Evolutionary conservation across 2,797 vertebrate species (phyloP).

Genomic region (Anomalospiza imberbis): DNA sequence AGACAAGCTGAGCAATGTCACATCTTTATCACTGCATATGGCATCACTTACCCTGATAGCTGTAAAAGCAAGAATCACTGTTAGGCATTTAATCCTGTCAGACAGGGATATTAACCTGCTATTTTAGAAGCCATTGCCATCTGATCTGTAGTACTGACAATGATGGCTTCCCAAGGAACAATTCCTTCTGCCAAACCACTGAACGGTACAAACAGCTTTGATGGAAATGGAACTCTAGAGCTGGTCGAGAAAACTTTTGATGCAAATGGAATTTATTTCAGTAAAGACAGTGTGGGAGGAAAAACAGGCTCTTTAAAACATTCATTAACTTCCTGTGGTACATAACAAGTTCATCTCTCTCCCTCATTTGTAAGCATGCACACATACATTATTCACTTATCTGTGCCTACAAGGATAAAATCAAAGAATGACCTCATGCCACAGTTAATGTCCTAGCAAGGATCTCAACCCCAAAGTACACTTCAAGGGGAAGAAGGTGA

Average conservation of each 20-base stretch:
- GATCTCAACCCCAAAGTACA: neutral
- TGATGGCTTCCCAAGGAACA: slow-evolving; percentile 34
- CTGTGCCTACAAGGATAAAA: neutral
- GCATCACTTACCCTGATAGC: slow-evolving; percentile 55
- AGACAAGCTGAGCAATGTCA: slow-evolving; percentile 58
- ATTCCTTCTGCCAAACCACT: slow-evolving; percentile 30
- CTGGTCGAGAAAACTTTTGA: neutral
- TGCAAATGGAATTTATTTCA: slow-evolving; percentile 1
- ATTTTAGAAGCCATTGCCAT: slow-evolving; percentile 54
- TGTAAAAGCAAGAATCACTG: slow-evolving; percentile 58
- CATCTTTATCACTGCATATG: slow-evolving; percentile 59
- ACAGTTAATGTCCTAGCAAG: neutral
- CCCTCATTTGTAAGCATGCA: neutral
- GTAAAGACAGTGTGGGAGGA: neutral
- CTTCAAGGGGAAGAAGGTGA: neutral
- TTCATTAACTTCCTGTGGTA: neutral
- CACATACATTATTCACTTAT: neutral
- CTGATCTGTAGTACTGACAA: slow-evolving; percentile 37
- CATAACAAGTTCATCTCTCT: neutral
- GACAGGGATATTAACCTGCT: slow-evolving; percentile 61
- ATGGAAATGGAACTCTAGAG: neutral
- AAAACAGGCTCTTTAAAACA: neutral
- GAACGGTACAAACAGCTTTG: neutral
- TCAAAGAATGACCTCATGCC: neutral
- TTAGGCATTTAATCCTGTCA: slow-evolving; percentile 65